Evolutionary conservation across 2,888 invertebrate genomes (phyloP), one percentile per base, ranked within the genome.

Genomic region (Vandiemenella viatica): DNA sequence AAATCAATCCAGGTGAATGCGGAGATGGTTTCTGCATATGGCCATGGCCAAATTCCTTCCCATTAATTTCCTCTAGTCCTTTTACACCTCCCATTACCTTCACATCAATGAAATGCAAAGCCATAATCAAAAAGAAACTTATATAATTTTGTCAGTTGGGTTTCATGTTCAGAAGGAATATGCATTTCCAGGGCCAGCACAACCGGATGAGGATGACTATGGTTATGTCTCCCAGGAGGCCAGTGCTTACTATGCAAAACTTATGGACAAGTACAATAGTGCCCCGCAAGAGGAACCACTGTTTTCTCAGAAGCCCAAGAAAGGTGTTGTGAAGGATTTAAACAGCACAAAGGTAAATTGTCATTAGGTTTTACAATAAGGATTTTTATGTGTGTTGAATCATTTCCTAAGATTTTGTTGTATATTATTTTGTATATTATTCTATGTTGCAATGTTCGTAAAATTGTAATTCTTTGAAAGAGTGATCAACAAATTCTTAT

Each of bases 141-240:
- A n/a, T n/a, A n/a, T n/a, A n/a, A n/a, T n/a, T n/a, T n/a, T n/a
- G n/a, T n/a, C n/a, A n/a, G n/a, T n/a, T n/a, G n/a, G n/a, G n/a
- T n/a, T n/a, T n/a, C n/a, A n/a, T n/a, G n/a, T n/a, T n/a, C n/a
- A n/a, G n/a, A n/a, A n/a, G n/a, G n/a, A n/a, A n/a, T n/a, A n/a
- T n/a, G n/a, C n/a, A n/a, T n/a, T 53, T 50, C 37, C 53, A 68
- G 71, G 85, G 0, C 79, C 80, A 0, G 77, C 80, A 1, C 87
- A 88, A 60, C 84, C 87, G 0, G 90, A 90, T 59, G 87, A 88
- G 62, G 91, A 91, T 68, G 90, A 91, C 62, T 91, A 90, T 62
- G 91, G 90, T 0, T 90, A 88, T 62, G 86, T 84, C 37, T 90
- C 90, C 0, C 82, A 81, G 58, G 83, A 83, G 63, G 83, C 88